Evolutionary conservation across 1,140 invertebrate species (phyloP), one percentile per base, ranked within the genome.

Genomic region (Muscidifurax raptorellus): DNA sequence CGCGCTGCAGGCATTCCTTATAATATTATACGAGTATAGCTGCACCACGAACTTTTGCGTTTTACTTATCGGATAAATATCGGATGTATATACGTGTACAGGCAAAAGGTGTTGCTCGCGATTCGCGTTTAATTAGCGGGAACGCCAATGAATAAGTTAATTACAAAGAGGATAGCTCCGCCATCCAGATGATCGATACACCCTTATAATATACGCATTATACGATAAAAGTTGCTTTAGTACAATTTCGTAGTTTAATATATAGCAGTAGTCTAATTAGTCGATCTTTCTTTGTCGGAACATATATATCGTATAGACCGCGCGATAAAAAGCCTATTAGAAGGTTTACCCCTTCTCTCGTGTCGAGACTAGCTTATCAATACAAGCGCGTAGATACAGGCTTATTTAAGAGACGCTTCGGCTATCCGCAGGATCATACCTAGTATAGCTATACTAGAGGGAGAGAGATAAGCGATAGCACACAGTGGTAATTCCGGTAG

Each of bases 51-150:
- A 32, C 36, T 40, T 40, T 40, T 40, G 36, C 36, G 0, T 40
- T 9, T 6, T 9, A 10, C 59, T 64, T 64, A 64, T 64, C 59
- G 59, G 59, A 64, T 64, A n/a, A n/a, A n/a, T n/a, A n/a, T n/a
- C n/a, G n/a, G n/a, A n/a, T n/a, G n/a, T n/a, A n/a, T n/a, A n/a
- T n/a, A n/a, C n/a, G n/a, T n/a, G n/a, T n/a, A n/a, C n/a, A n/a
- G n/a, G 15, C 77, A 9, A 78, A 87, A 92, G 91, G 91, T 92
- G 91, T 92, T 92, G 91, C n/a, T n/a, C 88, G 71, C 22, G 89
- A 89, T 90, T 91, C 90, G 87, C 90, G 90, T 92, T 92, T 92
- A 92, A 92, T 92, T 92, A 92, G 91, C 85, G 87, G 82, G 88
- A 69, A 87, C 7, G 22, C 52, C 52, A 90, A 91, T 92, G 91